phyloP scores from a whole-genome alignment of 1,140 invertebrate species.

The Thaumetopoea pityocampa region DNA sequence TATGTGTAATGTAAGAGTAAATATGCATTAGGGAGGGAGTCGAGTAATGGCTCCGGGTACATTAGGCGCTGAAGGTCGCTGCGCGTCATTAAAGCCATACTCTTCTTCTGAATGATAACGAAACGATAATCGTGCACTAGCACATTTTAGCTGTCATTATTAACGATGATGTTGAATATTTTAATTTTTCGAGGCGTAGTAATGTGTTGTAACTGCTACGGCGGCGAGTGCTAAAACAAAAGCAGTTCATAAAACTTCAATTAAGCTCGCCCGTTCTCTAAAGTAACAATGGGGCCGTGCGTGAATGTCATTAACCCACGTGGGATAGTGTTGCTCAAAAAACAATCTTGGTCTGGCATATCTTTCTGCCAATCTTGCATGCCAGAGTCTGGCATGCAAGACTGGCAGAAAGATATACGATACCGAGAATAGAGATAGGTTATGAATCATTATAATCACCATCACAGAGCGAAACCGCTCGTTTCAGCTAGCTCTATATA shows the following conservation, averaged over 20 bases:
- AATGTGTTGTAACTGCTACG: neutral
- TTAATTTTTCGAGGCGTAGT: conserved; percentile 7
- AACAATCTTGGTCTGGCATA: no score
- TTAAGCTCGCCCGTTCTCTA: conserved; percentile 7
- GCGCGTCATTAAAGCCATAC: conserved; percentile 26
- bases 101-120: conserved; percentile 24
- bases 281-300: conserved; percentile 8
- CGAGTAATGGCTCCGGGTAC: conserved; percentile 41
- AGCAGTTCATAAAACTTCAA: conserved; percentile 12
- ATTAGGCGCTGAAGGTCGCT: conserved; percentile 38
- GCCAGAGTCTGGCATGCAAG: no score
- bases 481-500: no score
- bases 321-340: conserved; percentile 7
- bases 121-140: conserved; percentile 16
- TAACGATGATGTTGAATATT: conserved; percentile 5
- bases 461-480: no score
- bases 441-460: no score
- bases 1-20: conserved; percentile 42
- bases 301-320: conserved; percentile 15
- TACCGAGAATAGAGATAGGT: no score
- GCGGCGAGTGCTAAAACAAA: conserved; percentile 6
- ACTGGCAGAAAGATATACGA: no score
- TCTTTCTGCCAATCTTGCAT: no score
- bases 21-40: conserved; percentile 47
- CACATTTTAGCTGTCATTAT: conserved; percentile 10